Percentiles rank a stretch among this genome's conserved stretches.
Evolutionary conservation across 2,113 vertebrate species (phyloP).

Genomic region (Muntiacus reevesi): DNA sequence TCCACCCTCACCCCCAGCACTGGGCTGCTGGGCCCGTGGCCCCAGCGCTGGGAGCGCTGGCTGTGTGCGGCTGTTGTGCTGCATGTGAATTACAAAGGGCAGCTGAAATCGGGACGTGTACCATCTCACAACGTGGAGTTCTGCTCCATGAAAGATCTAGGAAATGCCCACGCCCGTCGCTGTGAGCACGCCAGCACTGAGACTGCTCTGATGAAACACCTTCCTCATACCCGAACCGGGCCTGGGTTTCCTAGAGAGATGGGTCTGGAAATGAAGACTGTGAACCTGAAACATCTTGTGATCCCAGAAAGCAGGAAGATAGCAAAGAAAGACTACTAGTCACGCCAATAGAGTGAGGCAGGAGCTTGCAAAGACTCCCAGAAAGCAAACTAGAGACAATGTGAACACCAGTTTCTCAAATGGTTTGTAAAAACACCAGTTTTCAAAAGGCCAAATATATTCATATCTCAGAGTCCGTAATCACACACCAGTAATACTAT

Average conservation of each 20-base stretch:
- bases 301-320: neutral
- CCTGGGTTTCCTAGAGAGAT: neutral
- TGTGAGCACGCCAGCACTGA: too few species aligned
- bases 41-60: neutral
- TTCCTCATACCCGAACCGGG: neutral
- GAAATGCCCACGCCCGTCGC: fast-evolving
- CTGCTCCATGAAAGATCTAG: neutral
- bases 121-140: neutral
- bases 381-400: neutral
- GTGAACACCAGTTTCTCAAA: too few species aligned
- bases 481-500: neutral
- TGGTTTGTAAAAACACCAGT: too few species aligned
- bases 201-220: neutral
- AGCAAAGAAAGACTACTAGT: neutral
- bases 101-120: fast-evolving
- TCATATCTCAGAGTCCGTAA: too few species aligned
- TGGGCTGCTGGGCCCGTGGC: neutral
- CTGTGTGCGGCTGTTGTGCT: fast-evolving
- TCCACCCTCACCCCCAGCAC: neutral
- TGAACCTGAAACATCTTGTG: neutral
- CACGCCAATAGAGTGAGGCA: fast-evolving
- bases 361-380: too few species aligned
- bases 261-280: neutral
- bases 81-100: neutral
- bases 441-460: neutral